A percentile compares a stretch with the other conserved stretches of the same genome.
Conservation (phyloP, 2,113 vertebrate species). For the Gallinago media region DNA sequence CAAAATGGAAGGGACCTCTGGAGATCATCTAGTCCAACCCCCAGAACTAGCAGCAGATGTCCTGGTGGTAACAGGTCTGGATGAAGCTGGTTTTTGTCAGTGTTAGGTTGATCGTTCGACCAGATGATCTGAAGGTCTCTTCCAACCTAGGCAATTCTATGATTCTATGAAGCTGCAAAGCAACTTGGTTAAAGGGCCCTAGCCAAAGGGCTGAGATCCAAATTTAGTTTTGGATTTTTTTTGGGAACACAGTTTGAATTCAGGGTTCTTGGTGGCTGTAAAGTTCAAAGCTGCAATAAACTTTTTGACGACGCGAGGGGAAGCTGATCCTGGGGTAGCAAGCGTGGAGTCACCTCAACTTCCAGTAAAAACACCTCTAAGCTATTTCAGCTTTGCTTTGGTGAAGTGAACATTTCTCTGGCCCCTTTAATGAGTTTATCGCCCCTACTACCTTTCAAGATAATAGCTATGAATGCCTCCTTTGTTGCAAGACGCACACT, state of each 20-base stretch:
- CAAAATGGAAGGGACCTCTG: no score
- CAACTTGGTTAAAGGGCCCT: not conserved
- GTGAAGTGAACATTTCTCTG: not conserved
- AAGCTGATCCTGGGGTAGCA: not conserved
- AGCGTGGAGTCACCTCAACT: not conserved
- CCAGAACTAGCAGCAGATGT: not conserved
- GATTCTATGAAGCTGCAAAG: not conserved
- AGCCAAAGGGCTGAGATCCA: not conserved
- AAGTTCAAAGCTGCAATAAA: not conserved
- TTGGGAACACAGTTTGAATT: not conserved
- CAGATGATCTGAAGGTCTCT: no score
- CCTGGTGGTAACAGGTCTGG: not conserved
- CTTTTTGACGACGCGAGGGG: not conserved
- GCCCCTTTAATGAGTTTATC: slow-evolving; percentile 33
- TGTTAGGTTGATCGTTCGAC: no score
- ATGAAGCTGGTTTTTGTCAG: not conserved
- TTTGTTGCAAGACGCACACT: slow-evolving; percentile 33
- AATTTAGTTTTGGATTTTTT: not conserved
- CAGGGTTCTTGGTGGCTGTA: not conserved
- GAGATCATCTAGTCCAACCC: no score
- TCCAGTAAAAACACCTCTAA: not conserved
- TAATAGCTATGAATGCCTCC: slow-evolving; percentile 56
- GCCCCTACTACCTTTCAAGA: slow-evolving; percentile 9
- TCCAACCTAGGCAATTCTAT: no score
- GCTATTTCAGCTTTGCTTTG: not conserved